Evolutionary conservation across 2,888 invertebrate species (phyloP), one percentile per base, ranked within the genome.

Genomic region (Diaphora mendica): DNA sequence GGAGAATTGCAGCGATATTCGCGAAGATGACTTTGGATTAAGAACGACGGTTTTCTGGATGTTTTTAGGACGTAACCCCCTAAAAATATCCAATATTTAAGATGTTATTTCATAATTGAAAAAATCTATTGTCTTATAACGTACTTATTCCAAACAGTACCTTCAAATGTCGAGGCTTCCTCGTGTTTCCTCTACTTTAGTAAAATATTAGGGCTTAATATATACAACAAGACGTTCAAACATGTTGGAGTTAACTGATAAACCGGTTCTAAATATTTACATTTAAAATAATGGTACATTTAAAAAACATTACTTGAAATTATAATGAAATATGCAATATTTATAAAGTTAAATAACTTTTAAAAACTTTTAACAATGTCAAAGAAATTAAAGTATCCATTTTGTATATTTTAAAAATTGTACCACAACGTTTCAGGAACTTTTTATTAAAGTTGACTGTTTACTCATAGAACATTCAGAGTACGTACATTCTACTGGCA

Each of bases 391-490:
- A 80, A 78, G 78, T 84, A 85, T 79, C 35, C 64, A 44, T 70
- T 79, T 71, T 86, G 80, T 88, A 87, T 85, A 84, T 82, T 85
- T 82, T 80, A 84, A 86, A 87, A 91, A 89, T 86, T 89, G 87
- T 90, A 92, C 90, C 90, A 92, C 91, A 89, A 91, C 90, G 86
- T 86, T 84, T 77, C 82, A 94, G 94, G 94, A 94, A 94, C 94
- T 92, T 90, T 62, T 72, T 88, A 82, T 85, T 81, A 73, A 77
- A 80, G 76, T 86, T 82, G 78, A 78, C 76, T 77, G 71, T 82
- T 85, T 71, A 74, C 72, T 80, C 71, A 83, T 82, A 81, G 76
- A 78, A 82, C 70, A 79, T 80, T 83, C 80, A 84, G 87, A 85
- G 81, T 79, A 77, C 76, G 78, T 81, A 78, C 75, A 74, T 80